A percentile compares a stretch with the other conserved stretches of the same genome.
phyloP scores from a whole-genome alignment of 2,888 invertebrate genomes.

The Synanthedon andrenaeformis region DNA sequence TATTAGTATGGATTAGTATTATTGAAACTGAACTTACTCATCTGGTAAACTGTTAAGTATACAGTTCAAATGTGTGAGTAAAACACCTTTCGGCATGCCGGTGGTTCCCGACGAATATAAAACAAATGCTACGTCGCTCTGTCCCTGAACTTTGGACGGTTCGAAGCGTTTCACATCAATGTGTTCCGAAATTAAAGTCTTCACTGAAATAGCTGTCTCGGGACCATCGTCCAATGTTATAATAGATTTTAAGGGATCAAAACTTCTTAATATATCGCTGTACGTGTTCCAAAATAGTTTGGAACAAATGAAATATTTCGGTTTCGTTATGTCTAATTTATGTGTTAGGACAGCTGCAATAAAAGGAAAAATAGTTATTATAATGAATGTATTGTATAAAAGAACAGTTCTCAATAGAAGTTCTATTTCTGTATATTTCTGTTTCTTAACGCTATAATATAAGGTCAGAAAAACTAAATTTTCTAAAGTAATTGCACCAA shows the following conservation, averaged over 20 bases:
- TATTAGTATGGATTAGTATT: too few relatives aligned
- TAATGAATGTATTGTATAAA: too few relatives aligned
- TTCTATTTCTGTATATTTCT: too few relatives aligned
- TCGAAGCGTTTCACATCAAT: conserved; percentile 34
- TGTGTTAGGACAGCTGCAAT: conserved; percentile 73
- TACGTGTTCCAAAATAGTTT: conserved; percentile 52
- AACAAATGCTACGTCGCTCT: conserved; percentile 42
- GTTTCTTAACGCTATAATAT: too few relatives aligned
- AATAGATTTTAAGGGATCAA: conserved; percentile 28
- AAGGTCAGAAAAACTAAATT: too few relatives aligned
- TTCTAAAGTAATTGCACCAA: too few relatives aligned
- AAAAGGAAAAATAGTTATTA: conserved; percentile 6
- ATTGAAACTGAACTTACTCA: conserved; percentile 25
- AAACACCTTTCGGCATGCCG: conserved; percentile 76
- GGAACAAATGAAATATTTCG: conserved; percentile 75
- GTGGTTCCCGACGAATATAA: conserved; percentile 79
- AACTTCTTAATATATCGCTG: conserved; percentile 25
- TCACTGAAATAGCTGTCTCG: conserved; percentile 20
- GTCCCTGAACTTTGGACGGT: conserved; percentile 55
- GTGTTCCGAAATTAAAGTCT: conserved; percentile 20
- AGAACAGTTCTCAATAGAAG: too few relatives aligned
- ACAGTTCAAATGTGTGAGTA: conserved; percentile 72
- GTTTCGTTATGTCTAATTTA: conserved; percentile 73
- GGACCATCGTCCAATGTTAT: conserved; percentile 23
- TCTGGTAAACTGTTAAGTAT: conserved; percentile 37